Evolutionary conservation across 2,888 invertebrate genomes (phyloP), one percentile per base, ranked within the genome.

Genomic region (Scotopteryx bipunctaria): DNA sequence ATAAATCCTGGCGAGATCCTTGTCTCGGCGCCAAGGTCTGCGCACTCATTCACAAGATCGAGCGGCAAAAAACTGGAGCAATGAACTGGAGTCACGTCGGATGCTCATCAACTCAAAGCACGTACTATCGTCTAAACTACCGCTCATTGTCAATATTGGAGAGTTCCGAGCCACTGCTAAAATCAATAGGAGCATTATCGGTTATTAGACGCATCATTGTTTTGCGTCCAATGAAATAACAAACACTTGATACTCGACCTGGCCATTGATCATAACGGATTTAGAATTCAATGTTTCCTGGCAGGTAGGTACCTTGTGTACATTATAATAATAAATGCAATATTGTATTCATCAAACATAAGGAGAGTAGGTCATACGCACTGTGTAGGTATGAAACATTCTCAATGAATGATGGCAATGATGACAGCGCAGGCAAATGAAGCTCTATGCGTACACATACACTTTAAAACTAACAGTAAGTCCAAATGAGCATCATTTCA

Each of bases 121-220:
- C 88, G 89, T 89, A 83, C 73, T 71, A 73, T 78, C 84, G 74
- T 83, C 89, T 86, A 87, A 89, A 88, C 88, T 87, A 86, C 87
- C 85, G 84, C 86, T 87, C 84, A 87, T 87, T 87, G 88, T 88
- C 87, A 87, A 88, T 88, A 89, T 86, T 83, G 81, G 79, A 82
- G 84, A 76, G 78, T 75, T 81, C 78, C 73, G 72, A 82, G 78
- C 81, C 81, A 80, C 75, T 80, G 79, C 78, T 76, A 83, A 80
- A 86, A 87, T 86, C 87, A 86, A 86, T 86, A 86, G 70, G 79
- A 64, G 73, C 76, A 82, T 84, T 86, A 86, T 81, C 75, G 72
- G 73, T 76, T 81, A 83, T 83, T 78, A 79, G 71, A 78, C 74
- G 74, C 74, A 81, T 78, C 76, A 83, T 81, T 78, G 74, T 80